phyloP scores from a whole-genome alignment of 2,888 invertebrate genomes.

The Heliothis peltigera region DNA sequence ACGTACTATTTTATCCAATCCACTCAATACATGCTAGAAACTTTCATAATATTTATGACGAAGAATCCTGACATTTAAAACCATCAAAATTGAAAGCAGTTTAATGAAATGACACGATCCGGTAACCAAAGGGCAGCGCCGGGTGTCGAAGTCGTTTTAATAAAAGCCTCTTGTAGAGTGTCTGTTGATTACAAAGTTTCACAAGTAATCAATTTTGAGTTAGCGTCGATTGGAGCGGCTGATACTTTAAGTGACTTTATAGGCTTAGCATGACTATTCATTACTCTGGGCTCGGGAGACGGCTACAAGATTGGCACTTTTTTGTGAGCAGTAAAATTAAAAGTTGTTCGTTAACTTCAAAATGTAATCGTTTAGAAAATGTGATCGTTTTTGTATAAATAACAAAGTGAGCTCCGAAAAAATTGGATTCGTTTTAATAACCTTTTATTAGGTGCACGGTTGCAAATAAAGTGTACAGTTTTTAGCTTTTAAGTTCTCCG shows the following conservation, averaged over 20 bases:
- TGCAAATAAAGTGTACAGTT: too few relatives aligned
- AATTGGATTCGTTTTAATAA: too few relatives aligned
- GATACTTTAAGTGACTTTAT: constrained; percentile 58
- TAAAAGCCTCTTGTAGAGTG: constrained; percentile 47
- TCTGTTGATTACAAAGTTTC: constrained; percentile 61
- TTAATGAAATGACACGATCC: constrained; percentile 52
- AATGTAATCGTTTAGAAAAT: too few relatives aligned
- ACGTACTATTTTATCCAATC: neutral
- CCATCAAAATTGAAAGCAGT: constrained; percentile 37
- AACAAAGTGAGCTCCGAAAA: too few relatives aligned
- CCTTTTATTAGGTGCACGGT: too few relatives aligned
- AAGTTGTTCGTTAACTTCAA: too few relatives aligned
- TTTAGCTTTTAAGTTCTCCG: too few relatives aligned
- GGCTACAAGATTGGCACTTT: constrained; percentile 39
- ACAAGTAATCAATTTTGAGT: constrained; percentile 62
- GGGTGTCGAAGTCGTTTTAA: constrained; percentile 42
- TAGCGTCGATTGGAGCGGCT: constrained; percentile 52
- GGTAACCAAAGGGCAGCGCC: constrained; percentile 45
- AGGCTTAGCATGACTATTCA: constrained; percentile 55
- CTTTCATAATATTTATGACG: neutral
- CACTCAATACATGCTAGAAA: neutral
- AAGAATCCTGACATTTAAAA: neutral
- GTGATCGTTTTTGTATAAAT: too few relatives aligned
- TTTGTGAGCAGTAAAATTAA: constrained; percentile 4
- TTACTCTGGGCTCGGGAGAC: constrained; percentile 49